A percentile compares a stretch with the other conserved stretches of the same genome.
Evolutionary conservation across 2,113 vertebrate species (phyloP).

Genomic region (Erythrolamprus reginae): DNA sequence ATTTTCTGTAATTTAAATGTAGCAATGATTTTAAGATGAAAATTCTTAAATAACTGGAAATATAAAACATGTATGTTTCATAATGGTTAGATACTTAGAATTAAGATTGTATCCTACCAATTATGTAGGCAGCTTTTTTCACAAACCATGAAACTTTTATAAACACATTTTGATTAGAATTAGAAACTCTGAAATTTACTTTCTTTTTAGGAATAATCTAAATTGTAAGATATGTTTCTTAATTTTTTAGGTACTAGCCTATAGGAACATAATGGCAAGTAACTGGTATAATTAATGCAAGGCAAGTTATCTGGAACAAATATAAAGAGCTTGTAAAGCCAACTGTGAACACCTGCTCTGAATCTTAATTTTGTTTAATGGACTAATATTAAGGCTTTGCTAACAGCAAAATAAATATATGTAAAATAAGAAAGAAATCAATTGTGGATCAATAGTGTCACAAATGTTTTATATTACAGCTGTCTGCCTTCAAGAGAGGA

Average conservation of each 20-base stretch:
- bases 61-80: background rate
- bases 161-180: background rate
- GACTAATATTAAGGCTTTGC: slow-evolving; percentile 63
- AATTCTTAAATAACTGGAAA: background rate
- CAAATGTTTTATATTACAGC: slow-evolving; percentile 58
- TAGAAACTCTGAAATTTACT: background rate
- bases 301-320: slow-evolving; percentile 44
- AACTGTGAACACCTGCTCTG: slow-evolving; percentile 65
- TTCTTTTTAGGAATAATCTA: slow-evolving; percentile 11
- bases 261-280: slow-evolving; percentile 16
- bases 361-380: slow-evolving; percentile 73
- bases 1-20: background rate
- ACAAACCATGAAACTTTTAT: background rate
- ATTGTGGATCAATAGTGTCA: slow-evolving; percentile 76
- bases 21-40: background rate
- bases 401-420: slow-evolving; percentile 50
- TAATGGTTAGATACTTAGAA: background rate
- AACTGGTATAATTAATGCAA: slow-evolving; percentile 11
- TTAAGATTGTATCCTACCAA: background rate
- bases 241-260: background rate
- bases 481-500: slow-evolving; percentile 72
- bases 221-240: background rate
- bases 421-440: slow-evolving; percentile 54
- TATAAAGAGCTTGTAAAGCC: slow-evolving; percentile 57
- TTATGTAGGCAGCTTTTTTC: background rate